Conservation (phyloP, 2,888 invertebrate species). For the Scaptodrosophila latifasciaeformis region DNA sequence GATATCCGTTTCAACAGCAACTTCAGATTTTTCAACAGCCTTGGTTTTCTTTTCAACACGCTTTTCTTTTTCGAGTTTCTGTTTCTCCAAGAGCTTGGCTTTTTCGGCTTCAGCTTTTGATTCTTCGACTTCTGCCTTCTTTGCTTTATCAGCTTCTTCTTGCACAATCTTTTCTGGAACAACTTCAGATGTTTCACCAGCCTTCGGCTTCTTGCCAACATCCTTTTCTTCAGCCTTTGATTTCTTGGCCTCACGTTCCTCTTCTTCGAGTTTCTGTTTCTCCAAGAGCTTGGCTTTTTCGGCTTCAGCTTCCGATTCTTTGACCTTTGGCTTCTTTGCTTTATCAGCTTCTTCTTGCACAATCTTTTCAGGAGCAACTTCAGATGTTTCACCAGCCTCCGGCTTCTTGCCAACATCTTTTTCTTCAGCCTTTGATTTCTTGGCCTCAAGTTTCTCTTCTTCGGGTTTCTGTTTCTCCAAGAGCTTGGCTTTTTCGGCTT, state of each 20-base stretch:
- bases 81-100: neutral
- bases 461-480: constrained; percentile 1
- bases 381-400: no score
- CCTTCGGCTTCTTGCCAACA: constrained; percentile 4
- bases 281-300: no score
- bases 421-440: constrained; percentile 1
- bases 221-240: no score
- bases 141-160: constrained; percentile 22
- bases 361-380: no score
- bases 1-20: constrained; percentile 10
- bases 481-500: neutral
- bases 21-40: neutral
- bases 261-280: no score
- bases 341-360: no score
- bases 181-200: constrained; percentile 5
- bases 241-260: no score
- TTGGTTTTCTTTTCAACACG: neutral
- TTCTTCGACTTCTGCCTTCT: neutral
- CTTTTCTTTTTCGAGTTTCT: constrained; percentile 8
- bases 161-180: neutral
- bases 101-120: neutral
- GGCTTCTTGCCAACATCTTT: constrained; percentile 1
- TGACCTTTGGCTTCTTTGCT: no score
- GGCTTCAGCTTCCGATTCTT: no score
- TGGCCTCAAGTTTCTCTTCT: constrained; percentile 1